Conservation (phyloP, 92 coral and sea anemone genomes). For the Epizoanthus ramosus region DNA sequence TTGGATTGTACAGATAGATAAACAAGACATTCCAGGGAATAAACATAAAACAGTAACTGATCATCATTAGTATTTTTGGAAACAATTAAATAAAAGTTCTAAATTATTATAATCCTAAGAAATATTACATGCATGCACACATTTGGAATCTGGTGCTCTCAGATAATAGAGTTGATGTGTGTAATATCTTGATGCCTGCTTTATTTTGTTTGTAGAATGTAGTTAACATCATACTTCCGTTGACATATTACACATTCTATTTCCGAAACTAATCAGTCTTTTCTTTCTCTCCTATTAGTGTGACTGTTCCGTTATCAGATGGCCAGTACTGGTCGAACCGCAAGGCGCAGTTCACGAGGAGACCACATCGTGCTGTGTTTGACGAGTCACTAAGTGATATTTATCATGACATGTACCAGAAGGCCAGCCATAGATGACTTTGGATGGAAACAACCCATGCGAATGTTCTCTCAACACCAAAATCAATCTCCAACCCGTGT, state of each 20-base stretch:
- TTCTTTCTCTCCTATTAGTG: slow-evolving; percentile 48
- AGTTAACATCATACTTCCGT: not conserved
- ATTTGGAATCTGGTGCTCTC: no score
- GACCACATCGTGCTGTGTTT: slow-evolving; percentile 72
- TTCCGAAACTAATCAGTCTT: not conserved
- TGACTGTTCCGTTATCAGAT: slow-evolving; percentile 79
- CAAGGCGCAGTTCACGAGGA: slow-evolving; percentile 74
- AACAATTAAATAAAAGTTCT: no score
- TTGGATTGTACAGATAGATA: no score
- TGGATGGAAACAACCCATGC: no score
- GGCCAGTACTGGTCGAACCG: slow-evolving; percentile 83
- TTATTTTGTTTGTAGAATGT: no score
- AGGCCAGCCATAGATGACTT: slow-evolving; percentile 48
- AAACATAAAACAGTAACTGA: no score
- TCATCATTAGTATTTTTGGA: no score
- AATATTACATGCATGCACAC: no score
- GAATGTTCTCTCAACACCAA: not conserved
- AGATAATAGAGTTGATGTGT: not conserved
- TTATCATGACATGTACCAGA: slow-evolving; percentile 82
- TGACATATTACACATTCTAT: not conserved
- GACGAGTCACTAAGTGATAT: slow-evolving; percentile 80
- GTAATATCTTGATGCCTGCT: not conserved
- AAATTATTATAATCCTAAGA: no score
- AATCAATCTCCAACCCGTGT: not conserved
- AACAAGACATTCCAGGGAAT: no score